These are phyloP conservation scores for Dolomedes plantarius DNA, from an alignment of 2,888 invertebrate species.

Conservation along the genomic window DNA sequence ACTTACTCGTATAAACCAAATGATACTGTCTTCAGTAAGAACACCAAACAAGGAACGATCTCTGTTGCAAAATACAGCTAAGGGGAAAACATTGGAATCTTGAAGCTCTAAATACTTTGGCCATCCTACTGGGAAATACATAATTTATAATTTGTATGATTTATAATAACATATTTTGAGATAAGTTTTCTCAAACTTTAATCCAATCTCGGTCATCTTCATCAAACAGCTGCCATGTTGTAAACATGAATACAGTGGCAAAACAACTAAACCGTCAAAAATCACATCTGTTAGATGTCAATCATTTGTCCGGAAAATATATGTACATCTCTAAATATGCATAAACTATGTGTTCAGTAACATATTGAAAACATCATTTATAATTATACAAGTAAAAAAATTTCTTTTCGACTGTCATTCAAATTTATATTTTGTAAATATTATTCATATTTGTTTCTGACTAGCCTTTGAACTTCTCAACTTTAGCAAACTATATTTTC, in stretches of 20 bases:
- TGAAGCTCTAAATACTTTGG: conserved; percentile 87
- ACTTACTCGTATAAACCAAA: conserved; percentile 93
- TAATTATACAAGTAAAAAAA: too few species aligned
- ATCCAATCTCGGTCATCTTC: conserved; percentile 4
- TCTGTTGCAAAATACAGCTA: conserved; percentile 82
- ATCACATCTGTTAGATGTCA: too few species aligned
- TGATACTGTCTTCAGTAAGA: conserved; percentile 85
- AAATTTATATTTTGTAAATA: too few species aligned
- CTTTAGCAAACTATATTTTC: too few species aligned
- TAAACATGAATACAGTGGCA: conserved; percentile 2
- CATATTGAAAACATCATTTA: too few species aligned
- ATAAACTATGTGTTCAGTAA: too few species aligned
- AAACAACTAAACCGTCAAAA: conserved; percentile 26
- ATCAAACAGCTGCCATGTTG: conserved; percentile 30
- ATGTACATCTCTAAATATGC: too few species aligned
- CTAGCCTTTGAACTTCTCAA: too few species aligned
- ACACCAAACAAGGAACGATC: conserved; percentile 93
- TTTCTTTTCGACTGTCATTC: too few species aligned
- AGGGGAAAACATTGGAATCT: conserved; percentile 31
- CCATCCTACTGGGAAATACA: conserved; percentile 90
- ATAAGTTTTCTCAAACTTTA: neutral
- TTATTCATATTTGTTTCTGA: too few species aligned
- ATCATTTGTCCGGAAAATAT: too few species aligned
- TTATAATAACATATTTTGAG: neutral
- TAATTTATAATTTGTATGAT: conserved; percentile 70